Evolutionary conservation across 2,797 vertebrate species (phyloP).

Genomic region (Esox masquinongy): DNA sequence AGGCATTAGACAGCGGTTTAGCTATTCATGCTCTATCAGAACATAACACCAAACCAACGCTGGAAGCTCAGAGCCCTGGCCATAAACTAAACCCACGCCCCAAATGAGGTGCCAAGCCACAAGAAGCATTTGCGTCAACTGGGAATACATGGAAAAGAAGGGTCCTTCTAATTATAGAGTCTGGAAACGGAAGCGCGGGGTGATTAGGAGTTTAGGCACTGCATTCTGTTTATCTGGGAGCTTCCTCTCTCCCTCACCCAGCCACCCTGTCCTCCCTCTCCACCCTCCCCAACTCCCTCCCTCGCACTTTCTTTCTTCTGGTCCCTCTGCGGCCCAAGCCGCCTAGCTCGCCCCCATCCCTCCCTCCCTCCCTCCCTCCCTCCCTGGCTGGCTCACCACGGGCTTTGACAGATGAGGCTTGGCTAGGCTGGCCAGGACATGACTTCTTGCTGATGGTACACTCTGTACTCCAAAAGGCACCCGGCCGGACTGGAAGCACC

Average conservation of each 20-base stretch:
- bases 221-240: conserved; percentile 98
- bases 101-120: conserved; percentile 99
- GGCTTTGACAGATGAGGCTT: conserved; percentile 82
- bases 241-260: conserved; percentile 84
- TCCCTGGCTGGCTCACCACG: background rate
- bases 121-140: conserved; percentile 99
- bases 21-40: conserved; percentile 97
- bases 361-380: background rate
- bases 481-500: conserved; percentile 58
- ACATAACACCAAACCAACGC: conserved; percentile 84
- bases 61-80: conserved; percentile 75
- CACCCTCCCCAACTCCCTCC: conserved; percentile 76
- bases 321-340: conserved; percentile 75
- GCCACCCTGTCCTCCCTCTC: conserved; percentile 77
- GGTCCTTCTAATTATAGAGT: conserved; percentile 99
- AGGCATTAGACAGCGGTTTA: conserved; percentile 87
- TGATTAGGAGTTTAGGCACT: conserved; percentile 97
- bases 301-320: conserved; percentile 60
- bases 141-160: conserved; percentile 94
- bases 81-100: conserved; percentile 96
- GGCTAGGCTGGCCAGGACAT: conserved; percentile 75
- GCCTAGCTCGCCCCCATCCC: conserved; percentile 42
- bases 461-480: conserved; percentile 75
- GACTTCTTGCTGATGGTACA: conserved; percentile 81
- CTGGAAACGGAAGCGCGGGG: conserved; percentile 95